Conservation (phyloP, 2,797 vertebrate species). For the Epinephelus malabaricus region DNA sequence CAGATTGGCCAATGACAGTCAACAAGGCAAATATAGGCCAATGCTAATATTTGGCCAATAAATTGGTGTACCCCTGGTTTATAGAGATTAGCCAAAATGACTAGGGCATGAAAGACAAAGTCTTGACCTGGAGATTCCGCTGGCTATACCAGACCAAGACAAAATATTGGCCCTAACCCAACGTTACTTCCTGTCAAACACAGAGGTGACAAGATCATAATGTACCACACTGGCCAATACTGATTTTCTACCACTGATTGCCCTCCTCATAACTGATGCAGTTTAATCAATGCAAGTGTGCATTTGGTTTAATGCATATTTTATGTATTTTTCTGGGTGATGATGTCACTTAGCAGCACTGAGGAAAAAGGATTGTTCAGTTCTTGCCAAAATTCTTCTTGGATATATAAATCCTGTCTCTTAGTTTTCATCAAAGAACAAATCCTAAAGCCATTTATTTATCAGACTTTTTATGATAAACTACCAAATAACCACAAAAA, state of each 20-base stretch:
- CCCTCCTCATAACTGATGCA: background rate
- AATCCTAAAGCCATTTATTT: background rate
- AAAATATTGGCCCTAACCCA: no score
- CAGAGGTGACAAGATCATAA: background rate
- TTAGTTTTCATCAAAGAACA: background rate
- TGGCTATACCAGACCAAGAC: no score
- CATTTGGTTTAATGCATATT: conserved; percentile 36
- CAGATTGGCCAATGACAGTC: no score
- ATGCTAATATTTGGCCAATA: no score
- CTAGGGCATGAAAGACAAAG: no score
- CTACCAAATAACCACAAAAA: background rate
- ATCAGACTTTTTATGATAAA: background rate
- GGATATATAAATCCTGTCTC: background rate
- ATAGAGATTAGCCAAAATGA: no score
- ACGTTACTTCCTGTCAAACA: background rate
- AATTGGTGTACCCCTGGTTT: no score
- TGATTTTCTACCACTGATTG: conserved; percentile 18
- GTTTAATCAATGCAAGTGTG: conserved; percentile 10
- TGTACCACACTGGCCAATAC: background rate
- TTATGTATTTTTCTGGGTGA: conserved; percentile 27
- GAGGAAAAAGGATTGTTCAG: background rate
- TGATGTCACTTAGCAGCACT: conserved; percentile 16
- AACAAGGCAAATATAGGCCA: no score
- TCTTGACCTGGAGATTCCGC: no score
- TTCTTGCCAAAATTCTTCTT: conserved; percentile 7